phyloP scores from a whole-genome alignment of 2,113 vertebrate species.

The Callipepla californica region DNA sequence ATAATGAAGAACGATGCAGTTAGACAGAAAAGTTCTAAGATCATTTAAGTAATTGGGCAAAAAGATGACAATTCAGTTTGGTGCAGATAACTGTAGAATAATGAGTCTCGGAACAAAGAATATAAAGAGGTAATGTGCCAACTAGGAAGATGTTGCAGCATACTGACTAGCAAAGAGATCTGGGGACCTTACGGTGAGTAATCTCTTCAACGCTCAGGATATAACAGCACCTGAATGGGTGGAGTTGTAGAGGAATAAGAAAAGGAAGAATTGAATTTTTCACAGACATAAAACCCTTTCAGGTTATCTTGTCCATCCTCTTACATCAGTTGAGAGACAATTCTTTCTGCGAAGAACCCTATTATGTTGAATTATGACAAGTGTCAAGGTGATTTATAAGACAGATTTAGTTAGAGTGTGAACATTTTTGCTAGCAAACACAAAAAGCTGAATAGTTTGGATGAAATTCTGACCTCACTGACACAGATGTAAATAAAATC shows the following conservation, averaged over 20 bases:
- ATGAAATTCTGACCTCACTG: slow-evolving; percentile 12
- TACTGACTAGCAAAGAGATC: neutral
- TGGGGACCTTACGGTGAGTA: neutral
- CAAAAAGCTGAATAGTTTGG: neutral
- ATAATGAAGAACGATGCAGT: slow-evolving; percentile 47
- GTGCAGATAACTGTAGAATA: slow-evolving; percentile 43
- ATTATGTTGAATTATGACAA: slow-evolving; percentile 62
- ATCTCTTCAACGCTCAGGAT: neutral
- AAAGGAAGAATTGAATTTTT: slow-evolving; percentile 21
- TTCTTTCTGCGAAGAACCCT: slow-evolving; percentile 41
- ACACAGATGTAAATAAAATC: slow-evolving; percentile 32
- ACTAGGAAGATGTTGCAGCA: neutral
- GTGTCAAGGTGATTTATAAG: slow-evolving; percentile 68
- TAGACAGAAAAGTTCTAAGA: slow-evolving; percentile 58
- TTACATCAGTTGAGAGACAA: slow-evolving; percentile 38
- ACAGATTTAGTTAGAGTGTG: slow-evolving; percentile 26
- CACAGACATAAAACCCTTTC: neutral
- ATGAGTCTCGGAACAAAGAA: slow-evolving; percentile 24
- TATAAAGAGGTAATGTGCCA: slow-evolving; percentile 12
- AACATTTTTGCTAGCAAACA: slow-evolving; percentile 36
- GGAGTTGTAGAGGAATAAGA: neutral
- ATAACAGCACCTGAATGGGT: neutral
- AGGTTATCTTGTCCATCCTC: slow-evolving; percentile 44
- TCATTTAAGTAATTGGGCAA: slow-evolving; percentile 62
- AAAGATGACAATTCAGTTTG: slow-evolving; percentile 50